Conservation (phyloP, 1,140 invertebrate genomes). For the Nasonia vitripennis region DNA sequence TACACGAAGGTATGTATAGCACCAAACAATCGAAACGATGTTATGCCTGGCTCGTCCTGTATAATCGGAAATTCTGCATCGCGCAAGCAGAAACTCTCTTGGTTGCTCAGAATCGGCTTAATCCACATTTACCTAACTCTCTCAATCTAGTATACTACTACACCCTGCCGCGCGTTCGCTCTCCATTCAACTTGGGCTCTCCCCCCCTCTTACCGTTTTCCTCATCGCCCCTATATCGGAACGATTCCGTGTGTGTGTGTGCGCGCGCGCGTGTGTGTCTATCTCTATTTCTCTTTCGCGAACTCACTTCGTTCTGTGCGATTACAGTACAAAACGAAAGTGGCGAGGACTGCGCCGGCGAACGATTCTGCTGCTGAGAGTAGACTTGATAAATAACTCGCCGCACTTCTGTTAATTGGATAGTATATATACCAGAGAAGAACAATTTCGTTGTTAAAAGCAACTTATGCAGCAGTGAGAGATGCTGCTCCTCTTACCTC, state of each 20-base stretch:
- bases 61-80: constrained; percentile 13
- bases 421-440: background rate
- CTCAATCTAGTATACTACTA: constrained; percentile 9
- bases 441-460: no score
- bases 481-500: no score
- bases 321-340: constrained; percentile 32
- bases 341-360: background rate
- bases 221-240: background rate
- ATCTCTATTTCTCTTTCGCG: constrained; percentile 33
- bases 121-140: constrained; percentile 44
- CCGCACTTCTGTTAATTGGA: constrained; percentile 33
- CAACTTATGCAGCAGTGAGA: no score
- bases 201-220: background rate
- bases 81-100: background rate
- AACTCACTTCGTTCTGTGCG: constrained; percentile 35
- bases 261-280: background rate
- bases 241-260: background rate
- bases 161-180: background rate
- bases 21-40: background rate
- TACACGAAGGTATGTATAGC: no score
- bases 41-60: background rate
- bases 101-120: constrained; percentile 36
- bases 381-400: constrained; percentile 31
- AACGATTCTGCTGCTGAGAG: background rate
- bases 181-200: background rate